phyloP scores from a whole-genome alignment of 2,797 vertebrate species.

The Todus mexicanus region DNA sequence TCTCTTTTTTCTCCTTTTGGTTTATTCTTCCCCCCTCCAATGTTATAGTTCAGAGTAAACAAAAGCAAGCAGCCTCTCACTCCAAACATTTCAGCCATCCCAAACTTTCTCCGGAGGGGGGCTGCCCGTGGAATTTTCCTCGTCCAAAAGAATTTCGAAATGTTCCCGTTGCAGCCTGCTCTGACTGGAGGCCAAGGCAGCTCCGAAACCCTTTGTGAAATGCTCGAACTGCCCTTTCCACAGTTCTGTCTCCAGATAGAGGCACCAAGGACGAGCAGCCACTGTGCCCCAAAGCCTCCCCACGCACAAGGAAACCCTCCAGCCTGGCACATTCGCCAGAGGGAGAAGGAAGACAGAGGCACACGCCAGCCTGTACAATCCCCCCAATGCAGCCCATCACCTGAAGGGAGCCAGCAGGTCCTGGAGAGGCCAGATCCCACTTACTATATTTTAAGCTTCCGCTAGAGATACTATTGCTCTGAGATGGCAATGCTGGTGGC shows the following conservation, averaged over 20 bases:
- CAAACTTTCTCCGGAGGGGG: slow-evolving; percentile 62
- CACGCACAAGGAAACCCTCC: neutral
- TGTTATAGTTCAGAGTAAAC: slow-evolving; percentile 41
- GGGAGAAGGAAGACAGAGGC: neutral
- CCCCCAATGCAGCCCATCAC: neutral
- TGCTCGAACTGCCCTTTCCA: neutral
- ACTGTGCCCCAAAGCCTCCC: neutral
- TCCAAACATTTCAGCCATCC: slow-evolving; percentile 60
- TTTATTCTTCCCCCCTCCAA: neutral
- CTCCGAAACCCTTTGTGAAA: neutral
- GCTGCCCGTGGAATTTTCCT: slow-evolving; percentile 56
- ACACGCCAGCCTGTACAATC: neutral
- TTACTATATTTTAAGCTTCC: neutral
- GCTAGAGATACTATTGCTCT: neutral
- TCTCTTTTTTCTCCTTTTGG: neutral
- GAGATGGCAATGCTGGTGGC: neutral
- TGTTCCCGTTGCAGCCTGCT: slow-evolving; percentile 40
- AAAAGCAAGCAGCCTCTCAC: slow-evolving; percentile 55
- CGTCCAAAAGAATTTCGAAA: slow-evolving; percentile 59
- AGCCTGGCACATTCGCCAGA: neutral
- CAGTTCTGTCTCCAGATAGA: accelerated
- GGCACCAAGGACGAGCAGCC: neutral
- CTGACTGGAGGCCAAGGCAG: slow-evolving; percentile 44
- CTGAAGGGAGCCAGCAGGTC: neutral
- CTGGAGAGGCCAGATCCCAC: neutral